Conservation (phyloP, 2,888 invertebrate genomes). For the Drosophila mayaguana region DNA sequence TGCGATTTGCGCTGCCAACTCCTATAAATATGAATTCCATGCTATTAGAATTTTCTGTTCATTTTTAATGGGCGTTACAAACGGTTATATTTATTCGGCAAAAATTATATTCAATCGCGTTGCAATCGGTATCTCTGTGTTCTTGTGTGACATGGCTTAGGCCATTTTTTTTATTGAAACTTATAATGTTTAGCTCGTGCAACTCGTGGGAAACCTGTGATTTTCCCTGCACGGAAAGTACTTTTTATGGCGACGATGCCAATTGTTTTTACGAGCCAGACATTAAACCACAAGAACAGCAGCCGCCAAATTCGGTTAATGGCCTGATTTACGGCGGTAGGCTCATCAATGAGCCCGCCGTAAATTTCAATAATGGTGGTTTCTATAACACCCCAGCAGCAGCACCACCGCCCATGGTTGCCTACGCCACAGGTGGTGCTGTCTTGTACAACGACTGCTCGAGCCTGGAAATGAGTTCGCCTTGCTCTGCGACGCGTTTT, state of each 20-base stretch:
- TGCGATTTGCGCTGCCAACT: slow-evolving; percentile 38
- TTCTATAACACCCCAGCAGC: slow-evolving; percentile 40
- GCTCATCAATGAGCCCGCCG: slow-evolving; percentile 62
- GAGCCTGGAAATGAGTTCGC: slow-evolving; percentile 13
- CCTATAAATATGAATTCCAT: slow-evolving; percentile 70
- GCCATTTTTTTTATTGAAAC: slow-evolving; percentile 11
- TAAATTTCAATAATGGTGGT: slow-evolving; percentile 64
- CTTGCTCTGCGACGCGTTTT: slow-evolving; percentile 40
- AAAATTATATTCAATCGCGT: not conserved
- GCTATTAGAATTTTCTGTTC: slow-evolving; percentile 69
- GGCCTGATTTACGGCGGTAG: slow-evolving; percentile 43
- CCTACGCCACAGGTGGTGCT: not conserved
- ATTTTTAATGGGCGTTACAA: slow-evolving; percentile 58
- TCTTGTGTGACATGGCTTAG: slow-evolving; percentile 43
- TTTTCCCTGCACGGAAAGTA: slow-evolving; percentile 65
- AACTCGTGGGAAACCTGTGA: slow-evolving; percentile 68
- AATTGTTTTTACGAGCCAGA: slow-evolving; percentile 50
- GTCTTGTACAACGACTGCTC: slow-evolving; percentile 22
- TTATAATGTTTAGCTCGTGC: slow-evolving; percentile 57
- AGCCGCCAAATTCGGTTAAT: slow-evolving; percentile 24
- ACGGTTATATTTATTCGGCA: slow-evolving; percentile 24
- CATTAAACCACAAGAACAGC: slow-evolving; percentile 36
- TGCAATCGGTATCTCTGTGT: slow-evolving; percentile 15
- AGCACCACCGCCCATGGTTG: not conserved
- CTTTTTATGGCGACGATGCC: slow-evolving; percentile 64